Conservation (phyloP, 1,140 invertebrate species). For the Phymorhynchus buccinoides region DNA sequence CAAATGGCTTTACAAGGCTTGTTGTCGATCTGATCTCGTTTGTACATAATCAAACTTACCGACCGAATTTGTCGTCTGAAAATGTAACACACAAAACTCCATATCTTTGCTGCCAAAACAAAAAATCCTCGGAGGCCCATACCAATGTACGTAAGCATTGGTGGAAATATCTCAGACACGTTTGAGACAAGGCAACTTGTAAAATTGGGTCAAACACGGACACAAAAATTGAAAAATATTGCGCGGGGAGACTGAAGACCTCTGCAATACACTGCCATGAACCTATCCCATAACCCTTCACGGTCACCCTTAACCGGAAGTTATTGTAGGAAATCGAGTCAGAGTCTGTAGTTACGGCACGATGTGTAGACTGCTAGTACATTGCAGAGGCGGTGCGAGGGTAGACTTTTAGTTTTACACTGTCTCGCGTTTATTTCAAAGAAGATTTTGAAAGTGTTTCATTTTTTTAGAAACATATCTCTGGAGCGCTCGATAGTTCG, state of each 20-base stretch:
- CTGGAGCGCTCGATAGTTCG: too few species aligned
- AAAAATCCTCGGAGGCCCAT: constrained; percentile 97
- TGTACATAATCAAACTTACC: constrained; percentile 80
- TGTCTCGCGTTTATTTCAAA: too few species aligned
- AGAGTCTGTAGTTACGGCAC: constrained; percentile 36
- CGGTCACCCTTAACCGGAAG: constrained; percentile 34
- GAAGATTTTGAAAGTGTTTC: too few species aligned
- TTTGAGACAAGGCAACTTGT: background rate
- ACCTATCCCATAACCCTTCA: constrained; percentile 58
- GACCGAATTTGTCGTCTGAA: constrained; percentile 95
- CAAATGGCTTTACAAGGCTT: too few species aligned
- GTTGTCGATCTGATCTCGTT: background rate
- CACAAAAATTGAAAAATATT: constrained; percentile 20
- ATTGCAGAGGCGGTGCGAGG: too few species aligned
- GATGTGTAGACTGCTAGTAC: background rate
- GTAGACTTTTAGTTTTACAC: too few species aligned
- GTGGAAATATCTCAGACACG: constrained; percentile 43
- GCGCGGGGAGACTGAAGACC: constrained; percentile 32
- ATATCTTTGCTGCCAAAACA: constrained; percentile 94
- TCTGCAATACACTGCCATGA: constrained; percentile 63
- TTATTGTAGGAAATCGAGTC: constrained; percentile 22
- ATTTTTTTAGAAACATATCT: too few species aligned
- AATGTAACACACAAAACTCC: constrained; percentile 97
- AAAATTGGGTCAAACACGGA: background rate
- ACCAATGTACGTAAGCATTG: constrained; percentile 96